Conservation (phyloP, 2,113 vertebrate genomes). For the Plecturocebus donacophilus region DNA sequence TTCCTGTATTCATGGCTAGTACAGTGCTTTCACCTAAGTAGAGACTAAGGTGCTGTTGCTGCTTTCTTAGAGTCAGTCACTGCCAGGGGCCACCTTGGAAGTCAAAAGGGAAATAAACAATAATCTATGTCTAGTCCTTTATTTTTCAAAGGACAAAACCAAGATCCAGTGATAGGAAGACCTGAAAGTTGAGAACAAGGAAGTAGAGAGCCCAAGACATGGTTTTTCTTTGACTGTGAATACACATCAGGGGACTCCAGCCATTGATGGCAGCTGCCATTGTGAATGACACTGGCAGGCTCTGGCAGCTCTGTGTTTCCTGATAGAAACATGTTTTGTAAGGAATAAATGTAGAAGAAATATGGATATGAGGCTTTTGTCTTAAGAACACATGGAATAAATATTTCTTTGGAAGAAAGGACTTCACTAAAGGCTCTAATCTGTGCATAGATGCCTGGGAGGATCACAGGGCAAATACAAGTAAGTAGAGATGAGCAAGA, state of each 20-base stretch:
- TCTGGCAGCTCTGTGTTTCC: conserved; percentile 35
- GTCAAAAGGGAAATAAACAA: not conserved
- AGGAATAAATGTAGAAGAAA: not conserved
- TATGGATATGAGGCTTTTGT: not conserved
- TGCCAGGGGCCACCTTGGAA: not conserved
- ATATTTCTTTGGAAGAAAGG: not conserved
- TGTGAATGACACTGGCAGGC: not conserved
- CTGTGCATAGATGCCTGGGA: not conserved
- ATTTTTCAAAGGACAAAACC: conserved; percentile 8
- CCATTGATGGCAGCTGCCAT: not conserved
- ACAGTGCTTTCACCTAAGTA: not conserved
- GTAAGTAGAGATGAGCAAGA: not conserved
- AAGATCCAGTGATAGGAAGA: not conserved
- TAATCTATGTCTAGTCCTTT: not conserved
- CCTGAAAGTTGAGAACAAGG: not conserved
- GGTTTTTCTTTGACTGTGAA: not conserved
- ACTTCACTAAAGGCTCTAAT: not conserved
- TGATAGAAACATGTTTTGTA: conserved; percentile 19
- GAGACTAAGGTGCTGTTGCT: not conserved
- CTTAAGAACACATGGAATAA: not conserved
- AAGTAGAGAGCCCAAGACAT: not conserved
- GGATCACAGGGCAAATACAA: not conserved
- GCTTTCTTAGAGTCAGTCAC: not conserved
- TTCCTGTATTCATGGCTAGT: not conserved
- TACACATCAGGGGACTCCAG: not conserved